Percentiles rank a stretch among this genome's conserved stretches.
Evolutionary conservation across 2,113 vertebrate genomes (phyloP).

Genomic region (Speoplatyrhinus poulsoni): DNA sequence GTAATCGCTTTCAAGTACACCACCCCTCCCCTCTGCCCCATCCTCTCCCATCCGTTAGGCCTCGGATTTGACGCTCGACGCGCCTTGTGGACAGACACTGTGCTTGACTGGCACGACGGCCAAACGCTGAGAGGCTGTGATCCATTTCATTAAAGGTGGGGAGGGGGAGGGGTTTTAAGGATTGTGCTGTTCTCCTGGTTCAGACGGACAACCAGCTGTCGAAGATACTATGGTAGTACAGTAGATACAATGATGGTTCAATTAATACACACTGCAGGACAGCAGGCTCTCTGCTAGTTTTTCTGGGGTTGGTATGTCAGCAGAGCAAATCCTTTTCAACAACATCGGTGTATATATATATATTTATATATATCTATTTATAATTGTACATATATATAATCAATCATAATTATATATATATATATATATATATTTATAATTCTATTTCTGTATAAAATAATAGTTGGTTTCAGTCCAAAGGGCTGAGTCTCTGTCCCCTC

Average conservation of each 20-base stretch:
- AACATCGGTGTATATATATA: conserved; percentile 55
- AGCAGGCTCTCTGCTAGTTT: conserved; percentile 80
- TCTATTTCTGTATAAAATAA: conserved; percentile 81
- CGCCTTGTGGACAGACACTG: conserved; percentile 47
- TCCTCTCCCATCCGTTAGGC: conserved; percentile 19
- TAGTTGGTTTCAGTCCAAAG: conserved; percentile 71
- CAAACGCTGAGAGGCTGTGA: conserved; percentile 68
- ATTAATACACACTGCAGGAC: conserved; percentile 84
- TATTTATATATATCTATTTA: conserved; percentile 67
- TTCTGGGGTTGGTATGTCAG: conserved; percentile 83
- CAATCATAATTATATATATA: conserved; percentile 75
- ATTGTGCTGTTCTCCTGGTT: conserved; percentile 82
- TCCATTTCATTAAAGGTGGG: conserved; percentile 68
- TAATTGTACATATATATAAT: conserved; percentile 80
- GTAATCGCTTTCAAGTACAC: conserved; percentile 51
- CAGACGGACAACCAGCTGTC: conserved; percentile 78
- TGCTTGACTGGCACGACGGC: conserved; percentile 50
- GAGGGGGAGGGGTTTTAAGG: conserved; percentile 33
- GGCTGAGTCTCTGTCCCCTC: conserved; percentile 65
- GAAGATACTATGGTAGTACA: conserved; percentile 84
- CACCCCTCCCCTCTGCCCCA: conserved; percentile 7
- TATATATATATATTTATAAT: conserved; percentile 59
- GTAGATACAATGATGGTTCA: conserved; percentile 81
- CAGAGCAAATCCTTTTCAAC: conserved; percentile 79
- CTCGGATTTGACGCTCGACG: conserved; percentile 28